Evolutionary conservation across 2,113 vertebrate species (phyloP).

Genomic region (Oryzias melastigma): DNA sequence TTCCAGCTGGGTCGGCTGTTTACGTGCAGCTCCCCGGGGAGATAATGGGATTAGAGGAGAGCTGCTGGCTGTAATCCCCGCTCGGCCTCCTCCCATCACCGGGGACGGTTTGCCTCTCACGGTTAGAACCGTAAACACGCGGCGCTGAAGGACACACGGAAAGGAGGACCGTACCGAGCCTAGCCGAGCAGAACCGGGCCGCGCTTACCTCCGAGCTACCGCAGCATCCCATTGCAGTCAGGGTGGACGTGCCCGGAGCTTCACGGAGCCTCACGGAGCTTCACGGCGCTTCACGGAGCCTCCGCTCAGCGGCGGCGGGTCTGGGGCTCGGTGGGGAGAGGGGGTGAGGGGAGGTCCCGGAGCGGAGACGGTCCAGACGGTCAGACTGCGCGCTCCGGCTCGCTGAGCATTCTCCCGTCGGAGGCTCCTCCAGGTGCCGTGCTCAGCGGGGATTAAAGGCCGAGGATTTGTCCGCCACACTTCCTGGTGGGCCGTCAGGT

Average conservation of each 20-base stretch:
- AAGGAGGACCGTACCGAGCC: background rate
- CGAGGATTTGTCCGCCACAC: constrained; percentile 73
- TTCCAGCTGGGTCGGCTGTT: constrained; percentile 7
- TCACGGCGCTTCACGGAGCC: constrained; percentile 51
- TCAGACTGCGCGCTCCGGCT: constrained; percentile 42
- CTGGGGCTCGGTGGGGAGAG: constrained; percentile 55
- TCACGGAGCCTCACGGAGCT: constrained; percentile 55
- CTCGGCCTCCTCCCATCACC: constrained; percentile 30
- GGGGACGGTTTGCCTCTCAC: constrained; percentile 24
- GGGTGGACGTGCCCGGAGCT: constrained; percentile 64
- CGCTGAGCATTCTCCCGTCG: constrained; percentile 50
- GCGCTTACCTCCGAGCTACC: constrained; percentile 79
- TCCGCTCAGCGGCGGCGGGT: constrained; percentile 64
- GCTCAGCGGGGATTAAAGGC: constrained; percentile 64
- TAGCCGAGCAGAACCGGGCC: constrained; percentile 3
- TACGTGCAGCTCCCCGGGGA: constrained; percentile 9
- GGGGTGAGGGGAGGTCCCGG: constrained; percentile 47
- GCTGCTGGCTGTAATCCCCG: constrained; percentile 51
- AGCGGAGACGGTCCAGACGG: constrained; percentile 41
- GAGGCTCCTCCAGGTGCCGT: constrained; percentile 52
- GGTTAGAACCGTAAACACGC: constrained; percentile 7
- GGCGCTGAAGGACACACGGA: constrained; percentile 21
- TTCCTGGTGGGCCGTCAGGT: constrained; percentile 78
- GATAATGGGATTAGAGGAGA: constrained; percentile 61
- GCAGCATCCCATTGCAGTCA: constrained; percentile 83